These are phyloP conservation scores for Halocaridina rubra DNA, from an alignment of 2,888 invertebrate species.

Conservation along the genomic window DNA sequence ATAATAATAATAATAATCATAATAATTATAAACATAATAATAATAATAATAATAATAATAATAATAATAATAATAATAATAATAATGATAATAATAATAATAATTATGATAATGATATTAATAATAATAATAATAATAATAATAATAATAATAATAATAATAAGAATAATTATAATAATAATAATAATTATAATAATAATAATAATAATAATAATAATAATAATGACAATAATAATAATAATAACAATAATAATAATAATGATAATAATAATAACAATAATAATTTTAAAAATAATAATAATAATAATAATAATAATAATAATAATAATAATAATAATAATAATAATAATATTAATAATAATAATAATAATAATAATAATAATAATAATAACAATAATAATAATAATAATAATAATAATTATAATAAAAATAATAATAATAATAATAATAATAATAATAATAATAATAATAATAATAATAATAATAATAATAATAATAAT, in stretches of 20 bases:
- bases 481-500: neutral
- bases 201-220: neutral
- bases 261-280: neutral
- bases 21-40: neutral
- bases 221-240: neutral
- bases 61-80: neutral
- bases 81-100: neutral
- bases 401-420: neutral
- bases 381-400: neutral
- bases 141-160: neutral
- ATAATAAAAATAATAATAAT: neutral
- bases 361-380: neutral
- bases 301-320: neutral
- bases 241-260: neutral
- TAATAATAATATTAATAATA: neutral
- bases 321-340: neutral
- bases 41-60: neutral
- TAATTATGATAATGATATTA: neutral
- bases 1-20: neutral
- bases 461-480: neutral
- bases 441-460: neutral
- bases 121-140: neutral
- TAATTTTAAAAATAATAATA: no score
- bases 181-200: neutral
- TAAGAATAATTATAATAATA: neutral